Base-by-base conservation (phyloP, 2,797 vertebrate genomes). In the Liparis tanakae region DNA sequence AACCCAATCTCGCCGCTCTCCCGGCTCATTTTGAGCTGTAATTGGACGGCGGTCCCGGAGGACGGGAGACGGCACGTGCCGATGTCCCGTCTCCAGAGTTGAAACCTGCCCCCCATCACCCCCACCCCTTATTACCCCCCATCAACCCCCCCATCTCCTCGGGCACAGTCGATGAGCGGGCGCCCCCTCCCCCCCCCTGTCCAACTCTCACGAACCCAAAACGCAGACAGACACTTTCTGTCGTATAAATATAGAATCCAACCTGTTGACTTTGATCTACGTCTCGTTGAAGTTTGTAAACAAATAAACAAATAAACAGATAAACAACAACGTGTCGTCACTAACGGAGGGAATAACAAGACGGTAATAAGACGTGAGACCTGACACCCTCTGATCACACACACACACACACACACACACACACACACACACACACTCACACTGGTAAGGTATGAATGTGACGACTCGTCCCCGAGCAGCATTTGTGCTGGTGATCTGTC, bases 21-120 rank as follows among this genome's bases (percentile, higher is more conserved):
- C 74, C 34, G 85, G 69, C 88, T 93, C 92, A 93, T 93, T 93
- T 91, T 93, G 82, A 88, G 88, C 88, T 89, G 91, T 93, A 93
- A 93, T 93, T 93, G 91, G 89, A 93, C 89, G 72, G 85, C 80
- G 22, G 80, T 87, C 92, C 77, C 84, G 1, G 63, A 86, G 87
- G 92, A 82, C 17, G 76, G 74, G 76, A 70, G 72, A 80, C 87
- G 72, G 89, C 91, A 93, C 88, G 89, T 85, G 87, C 86, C 87
- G 36, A n/a, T 66, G 76, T 72, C 69, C 83, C 81, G 41, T 87
- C 88, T 89, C 82, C 62, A 71, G 79, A 82, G 89, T 81, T 75
- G 84, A 78, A 85, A 76, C 41, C 51, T 78, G 57, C 81, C 72
- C 18, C 72, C 86, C 10, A n/a, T n/a, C n/a, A n/a, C n/a, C n/a